A percentile compares a stretch with the other conserved stretches of the same genome.
phyloP scores from a whole-genome alignment of 1,140 invertebrate genomes.

The Artemia franciscana region DNA sequence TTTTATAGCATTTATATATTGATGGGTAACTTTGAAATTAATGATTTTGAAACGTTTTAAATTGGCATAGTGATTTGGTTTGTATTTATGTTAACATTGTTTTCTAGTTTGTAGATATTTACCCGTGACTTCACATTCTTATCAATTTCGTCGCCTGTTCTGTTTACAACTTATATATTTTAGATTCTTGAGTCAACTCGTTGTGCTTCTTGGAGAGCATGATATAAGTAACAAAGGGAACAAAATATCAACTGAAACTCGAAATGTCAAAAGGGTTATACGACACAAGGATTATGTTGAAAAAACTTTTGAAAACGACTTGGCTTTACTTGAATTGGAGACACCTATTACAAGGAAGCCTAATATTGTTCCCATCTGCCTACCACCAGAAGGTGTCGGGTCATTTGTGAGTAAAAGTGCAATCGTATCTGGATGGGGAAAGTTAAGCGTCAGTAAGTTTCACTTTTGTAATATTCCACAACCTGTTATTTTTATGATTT shows the following conservation, averaged over 20 bases:
- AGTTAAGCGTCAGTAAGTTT: constrained; percentile 31
- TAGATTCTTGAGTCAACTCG: constrained; percentile 64
- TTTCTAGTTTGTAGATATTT: neutral
- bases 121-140: neutral
- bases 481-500: no score
- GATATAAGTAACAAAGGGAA: constrained; percentile 65
- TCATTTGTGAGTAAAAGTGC: constrained; percentile 61
- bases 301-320: constrained; percentile 70
- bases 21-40: no score
- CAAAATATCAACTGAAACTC: constrained; percentile 42
- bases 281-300: constrained; percentile 69
- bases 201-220: constrained; percentile 72
- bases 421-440: constrained; percentile 53
- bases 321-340: constrained; percentile 61
- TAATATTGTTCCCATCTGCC: constrained; percentile 77
- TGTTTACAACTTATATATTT: constrained; percentile 12
- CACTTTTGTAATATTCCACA: neutral
- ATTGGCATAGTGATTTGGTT: no score
- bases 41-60: no score
- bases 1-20: no score
- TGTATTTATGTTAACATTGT: no score
- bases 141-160: neutral
- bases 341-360: constrained; percentile 54
- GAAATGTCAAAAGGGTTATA: constrained; percentile 63
- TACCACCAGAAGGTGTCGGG: constrained; percentile 45